phyloP scores from a whole-genome alignment of 30 jellyfish, hydroid and myxozoan species.

The Aurelia sp. region DNA sequence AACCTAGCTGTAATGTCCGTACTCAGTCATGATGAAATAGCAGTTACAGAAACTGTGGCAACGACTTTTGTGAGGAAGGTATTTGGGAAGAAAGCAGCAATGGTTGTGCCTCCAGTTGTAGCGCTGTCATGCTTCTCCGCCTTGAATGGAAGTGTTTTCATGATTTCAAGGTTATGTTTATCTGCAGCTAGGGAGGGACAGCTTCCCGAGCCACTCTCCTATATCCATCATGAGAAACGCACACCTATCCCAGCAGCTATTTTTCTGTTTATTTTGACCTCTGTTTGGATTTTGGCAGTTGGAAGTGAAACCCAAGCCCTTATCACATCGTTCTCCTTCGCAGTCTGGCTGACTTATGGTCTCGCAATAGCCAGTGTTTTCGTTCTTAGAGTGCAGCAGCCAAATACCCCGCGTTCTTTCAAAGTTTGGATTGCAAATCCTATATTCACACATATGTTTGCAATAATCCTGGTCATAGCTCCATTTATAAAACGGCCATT shows the following conservation, averaged over 20 bases:
- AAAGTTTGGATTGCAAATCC: constrained; percentile 46
- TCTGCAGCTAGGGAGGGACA: constrained; percentile 86
- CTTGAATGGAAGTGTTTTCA: constrained; percentile 25
- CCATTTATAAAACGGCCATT: constrained; percentile 28
- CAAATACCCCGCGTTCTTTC: constrained; percentile 29
- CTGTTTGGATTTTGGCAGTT: constrained; percentile 29
- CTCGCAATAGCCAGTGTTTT: constrained; percentile 22
- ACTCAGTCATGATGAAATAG: constrained; percentile 50
- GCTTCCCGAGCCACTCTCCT: constrained; percentile 55
- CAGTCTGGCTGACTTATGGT: neutral
- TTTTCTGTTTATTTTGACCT: constrained; percentile 7
- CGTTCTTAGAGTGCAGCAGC: constrained; percentile 19
- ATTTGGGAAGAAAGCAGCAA: constrained; percentile 46
- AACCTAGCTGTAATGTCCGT: constrained; percentile 44
- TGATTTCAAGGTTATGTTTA: constrained; percentile 19
- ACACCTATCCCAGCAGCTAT: constrained; percentile 75
- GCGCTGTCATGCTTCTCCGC: constrained; percentile 60
- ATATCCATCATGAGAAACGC: constrained; percentile 51
- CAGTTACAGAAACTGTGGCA: constrained; percentile 59
- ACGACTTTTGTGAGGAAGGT: constrained; percentile 38
- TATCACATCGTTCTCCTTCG: neutral
- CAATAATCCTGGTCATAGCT: neutral
- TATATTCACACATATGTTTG: neutral
- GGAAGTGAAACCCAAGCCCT: neutral
- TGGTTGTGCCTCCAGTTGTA: constrained; percentile 41